Evolutionary conservation across 1,140 invertebrate species (phyloP).

Genomic region (Akabosia matsudoensis): DNA sequence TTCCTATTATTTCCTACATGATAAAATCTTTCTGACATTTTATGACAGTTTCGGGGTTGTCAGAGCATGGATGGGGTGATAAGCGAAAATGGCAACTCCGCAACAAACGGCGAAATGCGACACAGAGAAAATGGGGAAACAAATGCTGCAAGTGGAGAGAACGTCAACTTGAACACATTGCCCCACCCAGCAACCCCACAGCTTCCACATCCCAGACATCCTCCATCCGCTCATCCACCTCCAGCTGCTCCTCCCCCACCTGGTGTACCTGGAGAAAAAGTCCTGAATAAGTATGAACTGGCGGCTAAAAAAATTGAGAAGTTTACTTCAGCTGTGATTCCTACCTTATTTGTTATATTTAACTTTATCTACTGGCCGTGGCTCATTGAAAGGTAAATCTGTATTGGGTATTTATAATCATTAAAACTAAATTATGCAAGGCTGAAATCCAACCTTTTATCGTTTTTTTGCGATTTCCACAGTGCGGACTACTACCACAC

Average conservation of each 20-base stretch:
- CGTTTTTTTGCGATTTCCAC: too few relatives aligned
- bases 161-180: not conserved
- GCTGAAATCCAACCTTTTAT: too few relatives aligned
- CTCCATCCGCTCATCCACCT: not conserved
- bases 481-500: slow-evolving; percentile 29
- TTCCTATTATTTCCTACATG: too few relatives aligned
- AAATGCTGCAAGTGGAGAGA: not conserved
- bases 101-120: not conserved
- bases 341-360: slow-evolving; percentile 41
- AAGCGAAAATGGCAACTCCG: not conserved
- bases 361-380: slow-evolving; percentile 47
- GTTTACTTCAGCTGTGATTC: slow-evolving; percentile 42
- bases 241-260: not conserved
- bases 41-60: slow-evolving; percentile 2
- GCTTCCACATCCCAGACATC: not conserved
- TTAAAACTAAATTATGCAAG: too few relatives aligned
- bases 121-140: slow-evolving; percentile 28
- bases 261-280: not conserved
- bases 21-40: not conserved
- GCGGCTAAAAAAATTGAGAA: slow-evolving; percentile 40
- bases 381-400: slow-evolving; percentile 43
- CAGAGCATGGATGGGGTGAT: not conserved
- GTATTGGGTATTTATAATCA: too few relatives aligned
- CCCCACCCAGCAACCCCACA: not conserved
- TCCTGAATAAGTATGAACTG: slow-evolving; percentile 37